Percentiles rank a stretch among this genome's conserved stretches.
These are phyloP conservation scores for Trogon melanurus DNA, from an alignment of 2,113 vertebrate genomes.

Conservation along the genomic window DNA sequence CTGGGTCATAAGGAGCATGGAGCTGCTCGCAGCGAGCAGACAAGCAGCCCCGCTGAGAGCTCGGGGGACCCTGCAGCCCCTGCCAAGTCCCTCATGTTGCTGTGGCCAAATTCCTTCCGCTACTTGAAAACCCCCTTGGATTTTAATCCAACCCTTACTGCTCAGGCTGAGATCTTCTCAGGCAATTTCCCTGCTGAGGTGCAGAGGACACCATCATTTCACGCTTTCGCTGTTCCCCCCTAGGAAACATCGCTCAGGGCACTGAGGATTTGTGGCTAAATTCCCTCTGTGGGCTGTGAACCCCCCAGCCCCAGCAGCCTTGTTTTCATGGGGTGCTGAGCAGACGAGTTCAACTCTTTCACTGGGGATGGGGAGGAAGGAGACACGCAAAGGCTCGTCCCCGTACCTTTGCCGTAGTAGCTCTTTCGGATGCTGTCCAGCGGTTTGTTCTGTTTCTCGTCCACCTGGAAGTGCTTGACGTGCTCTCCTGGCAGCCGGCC, in stretches of 20 bases:
- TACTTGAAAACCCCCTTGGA: background rate
- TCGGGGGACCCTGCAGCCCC: background rate
- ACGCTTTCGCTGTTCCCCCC: background rate
- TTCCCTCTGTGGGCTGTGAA: background rate
- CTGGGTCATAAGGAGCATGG: rapidly evolving
- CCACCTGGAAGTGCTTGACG: slow-evolving; percentile 83
- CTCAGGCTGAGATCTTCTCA: background rate
- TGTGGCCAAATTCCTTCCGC: background rate
- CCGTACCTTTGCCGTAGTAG: slow-evolving; percentile 87
- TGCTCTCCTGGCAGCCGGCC: slow-evolving; percentile 79
- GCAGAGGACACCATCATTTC: background rate
- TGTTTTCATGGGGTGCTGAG: background rate
- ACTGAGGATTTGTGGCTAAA: background rate
- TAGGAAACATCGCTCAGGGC: background rate
- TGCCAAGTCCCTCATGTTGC: rapidly evolving
- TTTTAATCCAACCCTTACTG: background rate
- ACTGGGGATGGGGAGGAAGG: background rate
- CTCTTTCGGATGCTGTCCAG: slow-evolving; percentile 88
- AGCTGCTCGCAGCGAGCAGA: rapidly evolving
- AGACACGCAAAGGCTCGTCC: rapidly evolving
- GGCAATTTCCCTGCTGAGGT: background rate
- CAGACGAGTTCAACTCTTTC: background rate
- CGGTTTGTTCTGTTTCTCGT: slow-evolving; percentile 85
- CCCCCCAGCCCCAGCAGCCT: background rate
- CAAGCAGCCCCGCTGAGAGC: background rate